Evolutionary conservation across 2,888 invertebrate species (phyloP).

Genomic region (Deilephila elpenor): DNA sequence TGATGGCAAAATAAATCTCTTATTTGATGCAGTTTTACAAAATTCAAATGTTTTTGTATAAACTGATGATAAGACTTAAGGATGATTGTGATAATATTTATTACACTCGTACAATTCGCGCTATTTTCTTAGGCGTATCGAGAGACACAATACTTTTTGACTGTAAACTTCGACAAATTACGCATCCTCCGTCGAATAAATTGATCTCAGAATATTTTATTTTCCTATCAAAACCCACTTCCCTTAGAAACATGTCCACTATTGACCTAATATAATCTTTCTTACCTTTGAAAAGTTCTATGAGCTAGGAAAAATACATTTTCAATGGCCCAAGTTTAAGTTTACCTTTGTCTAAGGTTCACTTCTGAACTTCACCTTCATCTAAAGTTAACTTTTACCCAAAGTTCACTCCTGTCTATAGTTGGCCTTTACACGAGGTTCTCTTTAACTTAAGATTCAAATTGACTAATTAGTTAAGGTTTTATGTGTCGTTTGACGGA

Average conservation of each 20-base stretch:
- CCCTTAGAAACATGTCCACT: background rate
- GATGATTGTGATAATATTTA: conserved; percentile 2
- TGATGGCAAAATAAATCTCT: background rate
- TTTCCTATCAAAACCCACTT: background rate
- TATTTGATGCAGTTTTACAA: conserved; percentile 17
- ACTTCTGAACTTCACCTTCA: background rate
- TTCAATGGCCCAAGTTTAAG: background rate
- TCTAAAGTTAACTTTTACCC: background rate
- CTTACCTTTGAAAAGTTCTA: background rate
- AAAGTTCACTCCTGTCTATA: background rate
- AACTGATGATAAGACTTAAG: background rate
- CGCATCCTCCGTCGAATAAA: background rate
- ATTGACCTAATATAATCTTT: too few species aligned
- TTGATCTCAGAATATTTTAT: conserved; percentile 9
- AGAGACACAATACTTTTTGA: background rate
- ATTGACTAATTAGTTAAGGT: too few species aligned
- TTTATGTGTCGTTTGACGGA: too few species aligned
- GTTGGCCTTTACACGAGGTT: too few species aligned
- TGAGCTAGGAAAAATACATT: too few species aligned
- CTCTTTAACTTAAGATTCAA: too few species aligned
- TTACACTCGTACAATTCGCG: background rate
- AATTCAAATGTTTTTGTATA: background rate
- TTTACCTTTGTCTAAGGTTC: background rate
- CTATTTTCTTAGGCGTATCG: background rate
- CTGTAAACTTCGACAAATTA: background rate